Base-by-base conservation (phyloP, 2,113 vertebrate species). In the Sinocyclocheilus anophthalmus region DNA sequence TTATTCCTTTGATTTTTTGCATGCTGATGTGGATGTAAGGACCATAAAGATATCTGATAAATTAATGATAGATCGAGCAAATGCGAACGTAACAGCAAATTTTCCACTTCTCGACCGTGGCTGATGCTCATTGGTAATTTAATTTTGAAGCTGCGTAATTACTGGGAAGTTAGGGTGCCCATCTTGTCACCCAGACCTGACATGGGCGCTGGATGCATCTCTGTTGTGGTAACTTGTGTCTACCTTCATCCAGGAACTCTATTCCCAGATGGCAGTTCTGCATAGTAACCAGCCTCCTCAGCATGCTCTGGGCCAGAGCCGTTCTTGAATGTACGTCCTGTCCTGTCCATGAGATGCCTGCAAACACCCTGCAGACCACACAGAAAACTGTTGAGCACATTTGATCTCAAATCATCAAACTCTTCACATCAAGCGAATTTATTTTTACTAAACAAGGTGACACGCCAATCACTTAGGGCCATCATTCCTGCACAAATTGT, bases 61-160 rank as follows among this genome's bases (percentile, higher is more conserved):
- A 13, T 48, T 48, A 48, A 16, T 30, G 20, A 59, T n/a, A 33
- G 22, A 76, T 75, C 18, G 24, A 84, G 18, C 48, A 73, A 55
- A 59, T 37, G 33, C 9, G 7, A 14, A 70, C 20, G 7, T 37
- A 70, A 70, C 30, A 69, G 16, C 16, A 22, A 42, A 42, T n/a
- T 73, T 37, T 73, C 70, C 37, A 20, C 33, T 75, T 45, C 20
- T 75, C 72, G 92, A 96, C 96, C 96, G n/a, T 69, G 96, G 95
- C 57, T 96, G 96, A 77, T 96, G 93, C 48, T 97, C 96, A 53
- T 97, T 96, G 87, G 96, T 96, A 96, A 97, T 91, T 97, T 97
- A 90, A 97, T n/a, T n/a, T 95, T 80, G 96, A 95, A 1, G 94
- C 85, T 97, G 96, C 39, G 93, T 86, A 97, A 92, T 92, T 95